Evolutionary conservation across 2,888 invertebrate species (phyloP).

Genomic region (Anagyrus pseudococci): DNA sequence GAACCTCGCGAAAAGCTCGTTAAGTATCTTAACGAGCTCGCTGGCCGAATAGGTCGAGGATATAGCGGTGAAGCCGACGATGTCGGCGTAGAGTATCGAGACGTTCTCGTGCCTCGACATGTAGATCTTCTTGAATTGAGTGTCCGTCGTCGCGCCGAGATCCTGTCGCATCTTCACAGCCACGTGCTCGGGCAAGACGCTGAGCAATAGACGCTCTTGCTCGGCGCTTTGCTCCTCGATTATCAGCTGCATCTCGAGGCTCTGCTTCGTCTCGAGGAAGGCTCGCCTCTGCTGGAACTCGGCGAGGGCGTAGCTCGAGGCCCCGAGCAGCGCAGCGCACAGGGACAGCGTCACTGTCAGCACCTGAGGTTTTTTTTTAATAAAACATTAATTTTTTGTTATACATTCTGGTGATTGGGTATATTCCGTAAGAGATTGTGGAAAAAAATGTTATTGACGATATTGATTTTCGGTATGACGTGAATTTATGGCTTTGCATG

Average conservation of each 20-base stretch:
- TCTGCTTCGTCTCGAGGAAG: conserved; percentile 89
- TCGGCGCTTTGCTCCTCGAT: conserved; percentile 94
- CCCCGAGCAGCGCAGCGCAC: conserved; percentile 77
- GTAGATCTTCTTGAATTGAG: conserved; percentile 96
- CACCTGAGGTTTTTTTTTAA: conserved; percentile 48
- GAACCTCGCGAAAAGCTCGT: conserved; percentile 94
- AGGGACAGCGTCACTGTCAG: conserved; percentile 53
- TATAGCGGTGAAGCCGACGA: conserved; percentile 96
- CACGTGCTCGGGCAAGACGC: conserved; percentile 94
- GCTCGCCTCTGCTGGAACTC: conserved; percentile 89
- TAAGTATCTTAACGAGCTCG: conserved; percentile 93
- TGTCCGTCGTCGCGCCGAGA: conserved; percentile 83
- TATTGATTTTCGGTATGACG: no score
- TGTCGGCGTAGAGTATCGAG: conserved; percentile 97
- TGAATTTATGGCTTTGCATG: no score
- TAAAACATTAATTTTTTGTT: no score
- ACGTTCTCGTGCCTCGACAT: conserved; percentile 97
- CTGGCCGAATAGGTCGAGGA: conserved; percentile 95
- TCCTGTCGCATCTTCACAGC: conserved; percentile 97
- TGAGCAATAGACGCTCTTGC: conserved; percentile 89
- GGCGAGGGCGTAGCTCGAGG: conserved; percentile 75
- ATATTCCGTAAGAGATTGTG: no score
- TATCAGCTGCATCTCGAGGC: conserved; percentile 88
- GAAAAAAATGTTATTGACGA: no score
- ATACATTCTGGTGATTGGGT: no score